Conservation (phyloP, 64 coral and sea anemone genomes). For the Stichodactyla helianthus region DNA sequence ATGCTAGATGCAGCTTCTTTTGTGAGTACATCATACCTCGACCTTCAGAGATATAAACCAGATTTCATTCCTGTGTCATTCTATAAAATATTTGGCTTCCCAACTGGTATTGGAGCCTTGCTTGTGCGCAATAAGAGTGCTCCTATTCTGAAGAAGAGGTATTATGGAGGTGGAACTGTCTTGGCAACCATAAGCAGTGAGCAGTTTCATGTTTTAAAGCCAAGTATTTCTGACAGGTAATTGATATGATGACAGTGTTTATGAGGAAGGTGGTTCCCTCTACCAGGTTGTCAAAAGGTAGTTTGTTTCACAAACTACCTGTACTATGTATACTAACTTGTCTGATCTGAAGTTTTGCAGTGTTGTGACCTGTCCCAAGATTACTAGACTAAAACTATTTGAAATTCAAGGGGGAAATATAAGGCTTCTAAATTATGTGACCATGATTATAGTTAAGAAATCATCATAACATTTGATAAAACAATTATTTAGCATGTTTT, state of each 20-base stretch:
- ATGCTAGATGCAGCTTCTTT: slow-evolving; percentile 90
- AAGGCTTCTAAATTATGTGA: too few species aligned
- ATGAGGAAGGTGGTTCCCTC: not conserved
- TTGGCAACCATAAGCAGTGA: slow-evolving; percentile 72
- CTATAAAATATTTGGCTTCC: slow-evolving; percentile 98
- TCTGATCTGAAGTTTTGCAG: too few species aligned
- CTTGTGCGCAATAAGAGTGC: slow-evolving; percentile 66
- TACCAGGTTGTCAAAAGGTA: not conserved
- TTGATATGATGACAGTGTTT: not conserved
- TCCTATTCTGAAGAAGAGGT: slow-evolving; percentile 50
- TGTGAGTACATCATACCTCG: slow-evolving; percentile 83
- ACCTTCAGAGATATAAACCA: slow-evolving; percentile 46
- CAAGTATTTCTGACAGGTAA: slow-evolving; percentile 59
- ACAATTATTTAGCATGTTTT: too few species aligned
- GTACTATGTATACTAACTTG: too few species aligned
- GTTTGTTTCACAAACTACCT: too few species aligned
- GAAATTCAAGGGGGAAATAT: too few species aligned
- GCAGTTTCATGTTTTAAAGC: slow-evolving; percentile 58
- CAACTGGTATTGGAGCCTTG: slow-evolving; percentile 89
- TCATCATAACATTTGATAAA: too few species aligned
- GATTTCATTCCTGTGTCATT: slow-evolving; percentile 95
- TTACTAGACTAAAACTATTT: too few species aligned
- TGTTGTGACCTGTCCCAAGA: too few species aligned
- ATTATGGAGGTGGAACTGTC: slow-evolving; percentile 96
- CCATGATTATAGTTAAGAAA: too few species aligned